Percentiles rank a stretch among this genome's conserved stretches.
Evolutionary conservation across 2,797 vertebrate genomes (phyloP).

Genomic region (Pogoniulus pusillus): DNA sequence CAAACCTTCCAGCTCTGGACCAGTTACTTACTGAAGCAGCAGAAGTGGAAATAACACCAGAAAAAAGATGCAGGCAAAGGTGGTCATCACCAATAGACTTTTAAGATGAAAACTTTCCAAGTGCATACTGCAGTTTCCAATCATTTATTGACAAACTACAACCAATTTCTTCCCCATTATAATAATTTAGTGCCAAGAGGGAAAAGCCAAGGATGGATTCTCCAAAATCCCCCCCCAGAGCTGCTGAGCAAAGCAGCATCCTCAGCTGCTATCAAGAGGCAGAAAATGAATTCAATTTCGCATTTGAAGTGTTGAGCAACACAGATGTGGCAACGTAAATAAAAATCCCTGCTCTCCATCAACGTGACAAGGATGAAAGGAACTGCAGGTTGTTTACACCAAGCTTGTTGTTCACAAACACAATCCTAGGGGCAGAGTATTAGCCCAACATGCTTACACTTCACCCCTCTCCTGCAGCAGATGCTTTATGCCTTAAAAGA

Average conservation of each 20-base stretch:
- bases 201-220: not conserved
- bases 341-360: constrained; percentile 35
- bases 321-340: constrained; percentile 17
- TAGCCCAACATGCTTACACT: not conserved
- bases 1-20: no score
- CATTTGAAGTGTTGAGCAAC: not conserved
- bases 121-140: not conserved
- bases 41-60: not conserved
- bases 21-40: not conserved
- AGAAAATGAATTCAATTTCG: not conserved
- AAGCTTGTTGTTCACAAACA: not conserved
- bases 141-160: not conserved
- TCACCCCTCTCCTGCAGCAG: not conserved
- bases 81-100: not conserved
- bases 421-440: not conserved
- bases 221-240: not conserved
- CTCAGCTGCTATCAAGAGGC: not conserved
- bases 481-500: not conserved
- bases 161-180: not conserved
- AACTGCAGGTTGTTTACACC: not conserved
- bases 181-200: not conserved
- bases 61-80: not conserved
- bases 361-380: constrained; percentile 28
- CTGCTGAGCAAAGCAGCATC: not conserved
- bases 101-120: not conserved